These are phyloP conservation scores for Epiperipatus broadwayi DNA, from an alignment of 2,888 invertebrate species.

Conservation along the genomic window DNA sequence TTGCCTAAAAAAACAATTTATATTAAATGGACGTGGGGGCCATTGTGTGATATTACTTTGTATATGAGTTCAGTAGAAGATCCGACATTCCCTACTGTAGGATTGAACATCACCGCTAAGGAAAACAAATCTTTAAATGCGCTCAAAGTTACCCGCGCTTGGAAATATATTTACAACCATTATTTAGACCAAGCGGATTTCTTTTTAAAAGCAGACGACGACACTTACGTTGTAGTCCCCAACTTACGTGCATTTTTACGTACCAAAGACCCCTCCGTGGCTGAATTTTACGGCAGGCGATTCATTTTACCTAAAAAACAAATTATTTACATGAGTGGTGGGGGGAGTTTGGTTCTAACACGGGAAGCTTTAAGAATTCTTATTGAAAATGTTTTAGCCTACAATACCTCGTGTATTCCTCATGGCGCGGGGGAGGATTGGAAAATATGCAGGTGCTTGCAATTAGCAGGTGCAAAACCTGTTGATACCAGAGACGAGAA, in stretches of 20 bases:
- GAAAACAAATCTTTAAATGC: conserved; percentile 6
- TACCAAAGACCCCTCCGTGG: conserved; percentile 1
- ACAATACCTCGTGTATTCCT: conserved; percentile 5
- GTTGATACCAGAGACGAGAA: conserved; percentile 10
- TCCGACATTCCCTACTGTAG: conserved; percentile 7
- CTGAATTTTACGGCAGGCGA: conserved; percentile 8
- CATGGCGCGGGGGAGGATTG: conserved; percentile 9
- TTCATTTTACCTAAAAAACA: conserved; percentile 7
- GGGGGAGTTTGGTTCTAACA: conserved; percentile 7
- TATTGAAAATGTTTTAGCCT: background rate
- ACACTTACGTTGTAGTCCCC: conserved; percentile 8
- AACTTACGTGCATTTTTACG: conserved; percentile 1
- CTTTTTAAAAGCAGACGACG: too few species aligned
- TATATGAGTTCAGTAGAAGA: conserved; percentile 5
- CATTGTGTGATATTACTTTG: conserved; percentile 6
- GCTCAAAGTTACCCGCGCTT: background rate
- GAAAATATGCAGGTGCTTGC: conserved; percentile 7
- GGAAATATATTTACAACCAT: conserved; percentile 9
- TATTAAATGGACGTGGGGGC: too few species aligned
- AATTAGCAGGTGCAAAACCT: conserved; percentile 5
- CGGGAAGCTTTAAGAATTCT: background rate
- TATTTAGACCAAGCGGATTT: background rate
- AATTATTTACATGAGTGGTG: conserved; percentile 10
- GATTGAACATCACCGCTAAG: background rate
- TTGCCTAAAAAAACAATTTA: too few species aligned